phyloP scores from a whole-genome alignment of 2,888 invertebrate species.

The Caenorhabditis sp. region DNA sequence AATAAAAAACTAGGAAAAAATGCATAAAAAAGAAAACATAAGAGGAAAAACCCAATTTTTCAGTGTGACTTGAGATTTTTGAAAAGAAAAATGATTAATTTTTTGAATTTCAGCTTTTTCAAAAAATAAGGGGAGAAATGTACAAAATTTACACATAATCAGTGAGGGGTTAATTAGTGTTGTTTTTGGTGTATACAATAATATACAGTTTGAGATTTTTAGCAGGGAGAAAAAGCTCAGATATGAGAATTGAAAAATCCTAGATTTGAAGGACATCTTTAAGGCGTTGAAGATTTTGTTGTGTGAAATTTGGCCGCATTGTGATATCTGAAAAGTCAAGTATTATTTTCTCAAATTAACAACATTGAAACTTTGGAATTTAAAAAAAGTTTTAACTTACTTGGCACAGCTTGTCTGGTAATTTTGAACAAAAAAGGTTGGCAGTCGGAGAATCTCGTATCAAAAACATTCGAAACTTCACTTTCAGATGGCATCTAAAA shows the following conservation, averaged over 20 bases:
- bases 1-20: neutral
- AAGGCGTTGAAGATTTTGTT: constrained; percentile 24
- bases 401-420: constrained; percentile 68
- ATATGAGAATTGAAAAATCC: constrained; percentile 1
- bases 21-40: neutral
- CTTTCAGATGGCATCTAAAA: constrained; percentile 67
- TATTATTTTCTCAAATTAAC: too few species aligned
- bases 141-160: neutral
- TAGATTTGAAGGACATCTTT: constrained; percentile 19
- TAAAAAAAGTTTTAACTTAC: constrained; percentile 16
- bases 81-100: neutral
- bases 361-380: too few species aligned
- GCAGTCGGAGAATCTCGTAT: constrained; percentile 88
- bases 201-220: neutral
- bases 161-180: neutral
- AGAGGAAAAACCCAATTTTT: neutral
- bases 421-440: constrained; percentile 96
- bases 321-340: constrained; percentile 39
- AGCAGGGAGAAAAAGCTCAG: neutral
- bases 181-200: neutral
- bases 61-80: neutral
- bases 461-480: constrained; percentile 91
- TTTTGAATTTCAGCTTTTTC: neutral
- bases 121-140: neutral
- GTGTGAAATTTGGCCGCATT: constrained; percentile 17